phyloP scores from a whole-genome alignment of 2,888 invertebrate genomes.

The Pyralis farinalis region DNA sequence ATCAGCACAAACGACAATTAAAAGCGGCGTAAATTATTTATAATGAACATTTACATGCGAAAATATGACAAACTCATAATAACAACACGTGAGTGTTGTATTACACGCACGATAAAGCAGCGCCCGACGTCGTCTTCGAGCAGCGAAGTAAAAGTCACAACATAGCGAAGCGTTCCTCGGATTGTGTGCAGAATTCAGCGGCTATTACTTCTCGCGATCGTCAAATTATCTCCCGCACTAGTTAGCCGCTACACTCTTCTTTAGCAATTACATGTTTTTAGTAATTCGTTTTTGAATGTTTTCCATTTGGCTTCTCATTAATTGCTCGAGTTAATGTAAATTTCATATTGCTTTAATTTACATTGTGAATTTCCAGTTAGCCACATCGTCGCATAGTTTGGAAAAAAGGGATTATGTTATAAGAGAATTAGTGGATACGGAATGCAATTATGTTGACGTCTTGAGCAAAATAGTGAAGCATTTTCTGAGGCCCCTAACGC shows the following conservation, averaged over 20 bases:
- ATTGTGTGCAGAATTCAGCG: slow-evolving; percentile 59
- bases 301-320: slow-evolving; percentile 7
- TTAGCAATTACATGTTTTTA: slow-evolving; percentile 24
- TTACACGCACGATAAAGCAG: too few species aligned
- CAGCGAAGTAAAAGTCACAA: slow-evolving; percentile 50
- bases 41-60: too few species aligned
- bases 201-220: slow-evolving; percentile 50
- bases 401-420: slow-evolving; percentile 97
- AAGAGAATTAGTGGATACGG: slow-evolving; percentile 97
- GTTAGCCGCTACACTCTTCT: slow-evolving; percentile 24
- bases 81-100: too few species aligned
- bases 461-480: slow-evolving; percentile 90
- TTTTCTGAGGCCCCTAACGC: slow-evolving; percentile 89
- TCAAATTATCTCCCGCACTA: slow-evolving; percentile 35
- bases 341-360: too few species aligned
- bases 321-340: neutral
- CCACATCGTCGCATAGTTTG: slow-evolving; percentile 79
- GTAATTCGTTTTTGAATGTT: slow-evolving; percentile 18
- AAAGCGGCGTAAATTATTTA: too few species aligned
- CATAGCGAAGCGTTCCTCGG: slow-evolving; percentile 41
- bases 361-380: slow-evolving; percentile 50
- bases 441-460: slow-evolving; percentile 97
- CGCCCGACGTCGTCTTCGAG: too few species aligned
- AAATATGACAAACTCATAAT: too few species aligned
- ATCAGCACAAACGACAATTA: too few species aligned